These are phyloP conservation scores for Trogon melanurus DNA, from an alignment of 2,113 vertebrate genomes.

Conservation along the genomic window DNA sequence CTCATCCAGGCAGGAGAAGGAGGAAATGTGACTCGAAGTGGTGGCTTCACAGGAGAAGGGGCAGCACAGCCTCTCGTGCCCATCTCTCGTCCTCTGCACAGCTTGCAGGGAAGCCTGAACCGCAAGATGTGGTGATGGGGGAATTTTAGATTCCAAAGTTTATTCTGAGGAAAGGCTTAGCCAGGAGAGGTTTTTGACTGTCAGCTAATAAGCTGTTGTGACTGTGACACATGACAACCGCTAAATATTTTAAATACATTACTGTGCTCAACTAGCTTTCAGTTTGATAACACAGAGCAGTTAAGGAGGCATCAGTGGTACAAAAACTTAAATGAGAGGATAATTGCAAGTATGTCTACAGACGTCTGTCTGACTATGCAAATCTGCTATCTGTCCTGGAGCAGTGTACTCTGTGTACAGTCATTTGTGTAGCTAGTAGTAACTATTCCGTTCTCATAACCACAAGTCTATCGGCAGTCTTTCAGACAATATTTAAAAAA, in stretches of 20 bases:
- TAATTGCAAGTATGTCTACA: background rate
- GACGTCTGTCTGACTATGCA: background rate
- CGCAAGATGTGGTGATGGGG: background rate
- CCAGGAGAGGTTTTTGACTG: background rate
- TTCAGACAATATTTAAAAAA: background rate
- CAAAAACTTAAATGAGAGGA: background rate
- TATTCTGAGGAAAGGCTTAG: background rate
- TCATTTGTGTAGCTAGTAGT: background rate
- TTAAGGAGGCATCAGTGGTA: background rate
- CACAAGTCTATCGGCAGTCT: background rate
- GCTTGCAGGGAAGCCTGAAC: background rate
- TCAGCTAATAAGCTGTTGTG: background rate
- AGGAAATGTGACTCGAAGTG: background rate
- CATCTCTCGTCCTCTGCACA: background rate
- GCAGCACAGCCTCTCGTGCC: rapidly evolving
- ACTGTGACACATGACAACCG: background rate
- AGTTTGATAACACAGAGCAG: background rate
- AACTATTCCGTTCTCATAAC: background rate
- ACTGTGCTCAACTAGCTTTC: background rate
- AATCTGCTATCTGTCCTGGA: background rate
- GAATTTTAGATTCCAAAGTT: background rate
- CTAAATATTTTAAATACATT: background rate
- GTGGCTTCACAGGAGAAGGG: background rate
- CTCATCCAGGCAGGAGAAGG: background rate
- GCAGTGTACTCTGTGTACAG: background rate